Evolutionary conservation across 2,113 vertebrate genomes (phyloP).

Genomic region (Bubalus kerabau): DNA sequence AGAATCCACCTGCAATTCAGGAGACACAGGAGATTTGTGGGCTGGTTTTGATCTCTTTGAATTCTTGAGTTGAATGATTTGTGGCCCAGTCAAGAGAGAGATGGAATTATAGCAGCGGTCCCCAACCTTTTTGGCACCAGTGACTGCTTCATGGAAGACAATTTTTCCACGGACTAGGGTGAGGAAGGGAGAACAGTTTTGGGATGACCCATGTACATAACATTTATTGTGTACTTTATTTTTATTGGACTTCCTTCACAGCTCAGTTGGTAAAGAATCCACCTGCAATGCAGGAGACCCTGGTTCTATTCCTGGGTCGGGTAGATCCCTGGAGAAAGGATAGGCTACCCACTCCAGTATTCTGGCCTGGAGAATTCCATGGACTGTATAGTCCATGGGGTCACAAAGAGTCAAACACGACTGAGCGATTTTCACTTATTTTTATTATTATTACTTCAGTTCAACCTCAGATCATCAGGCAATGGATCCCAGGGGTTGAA

Average conservation of each 20-base stretch:
- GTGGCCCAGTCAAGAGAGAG: neutral
- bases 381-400: neutral
- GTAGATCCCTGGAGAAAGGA: neutral
- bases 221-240: neutral
- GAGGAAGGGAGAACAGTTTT: accelerated
- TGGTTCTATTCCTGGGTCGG: neutral
- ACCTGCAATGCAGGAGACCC: neutral
- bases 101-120: neutral
- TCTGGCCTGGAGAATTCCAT: neutral
- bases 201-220: neutral
- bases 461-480: neutral
- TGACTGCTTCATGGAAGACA: neutral
- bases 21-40: neutral
- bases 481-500: neutral
- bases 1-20: neutral
- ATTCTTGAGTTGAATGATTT: neutral
- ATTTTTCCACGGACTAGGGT: neutral
- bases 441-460: neutral
- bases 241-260: neutral
- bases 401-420: neutral
- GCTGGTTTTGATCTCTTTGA: neutral
- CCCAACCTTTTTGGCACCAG: neutral
- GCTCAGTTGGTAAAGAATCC: neutral
- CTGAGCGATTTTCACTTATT: neutral
- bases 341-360: neutral